Conservation (phyloP, 2,797 vertebrate genomes). For the Leptoclinus maculatus region DNA sequence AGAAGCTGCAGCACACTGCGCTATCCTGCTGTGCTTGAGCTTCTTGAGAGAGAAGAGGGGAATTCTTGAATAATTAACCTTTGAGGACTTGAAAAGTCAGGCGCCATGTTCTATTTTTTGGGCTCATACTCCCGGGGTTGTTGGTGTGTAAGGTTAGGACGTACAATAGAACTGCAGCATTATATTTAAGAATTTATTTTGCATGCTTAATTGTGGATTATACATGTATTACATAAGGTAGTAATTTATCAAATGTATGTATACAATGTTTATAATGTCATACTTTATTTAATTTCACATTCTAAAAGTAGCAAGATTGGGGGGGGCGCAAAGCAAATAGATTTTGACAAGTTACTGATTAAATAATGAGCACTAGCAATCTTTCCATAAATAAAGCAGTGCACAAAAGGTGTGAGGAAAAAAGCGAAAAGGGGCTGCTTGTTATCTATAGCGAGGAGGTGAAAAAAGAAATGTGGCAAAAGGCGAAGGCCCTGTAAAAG, state of each 20-base stretch:
- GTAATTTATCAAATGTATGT: neutral
- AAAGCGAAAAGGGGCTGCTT: slow-evolving; percentile 18
- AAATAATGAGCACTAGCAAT: neutral
- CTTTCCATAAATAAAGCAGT: slow-evolving; percentile 28
- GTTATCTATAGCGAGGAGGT: slow-evolving; percentile 39
- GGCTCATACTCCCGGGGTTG: neutral
- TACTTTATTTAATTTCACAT: neutral
- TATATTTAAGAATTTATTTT: neutral
- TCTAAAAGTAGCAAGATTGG: neutral
- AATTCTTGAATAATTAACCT: slow-evolving; percentile 82
- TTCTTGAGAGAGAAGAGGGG: slow-evolving; percentile 57
- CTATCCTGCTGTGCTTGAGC: slow-evolving; percentile 65
- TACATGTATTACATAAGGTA: neutral
- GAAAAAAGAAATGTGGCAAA: slow-evolving; percentile 6
- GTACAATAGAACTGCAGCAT: neutral
- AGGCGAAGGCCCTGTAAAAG: slow-evolving; percentile 21
- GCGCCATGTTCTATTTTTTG: slow-evolving; percentile 51
- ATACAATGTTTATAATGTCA: too few relatives aligned
- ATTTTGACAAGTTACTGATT: neutral
- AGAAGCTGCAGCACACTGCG: slow-evolving; percentile 55
- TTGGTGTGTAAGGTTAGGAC: slow-evolving; percentile 1
- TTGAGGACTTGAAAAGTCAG: slow-evolving; percentile 63
- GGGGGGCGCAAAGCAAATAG: neutral
- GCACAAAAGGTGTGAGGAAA: slow-evolving; percentile 39
- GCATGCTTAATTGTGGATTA: neutral